Evolutionary conservation across 2,113 vertebrate genomes (phyloP), one percentile per base, ranked within the genome.

Genomic region (Caretta caretta): DNA sequence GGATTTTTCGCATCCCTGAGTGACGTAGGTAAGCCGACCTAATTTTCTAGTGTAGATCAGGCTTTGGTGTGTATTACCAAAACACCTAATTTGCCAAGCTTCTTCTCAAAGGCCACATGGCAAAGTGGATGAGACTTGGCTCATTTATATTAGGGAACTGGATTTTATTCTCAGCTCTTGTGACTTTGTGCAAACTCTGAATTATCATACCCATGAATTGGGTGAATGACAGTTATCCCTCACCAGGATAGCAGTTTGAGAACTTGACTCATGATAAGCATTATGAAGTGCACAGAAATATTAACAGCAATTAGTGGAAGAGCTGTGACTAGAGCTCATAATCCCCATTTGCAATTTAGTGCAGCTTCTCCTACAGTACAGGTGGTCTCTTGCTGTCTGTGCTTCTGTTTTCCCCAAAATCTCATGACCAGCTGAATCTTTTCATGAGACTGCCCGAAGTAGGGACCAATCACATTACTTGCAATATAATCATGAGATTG

Each of bases 401-500:
- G 59, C 59, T 62, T 62, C 59, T 80, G 88, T 85, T 38, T 92
- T 31, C 69, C 86, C 51, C 51, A 92, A 95, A 95, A 85, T 94
- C 85, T 57, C 81, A 89, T 95, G 92, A 95, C 53, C 92, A 96
- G 94, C 87, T 96, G 95, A 62, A 92, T 95, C 83, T 96, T 94
- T 95, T 93, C 86, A 79, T 91, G 90, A 92, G 91, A 83, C 72
- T 4, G 11, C 75, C 51, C 90, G 75, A 89, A 94, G 84, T 69
- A 75, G 87, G 90, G 90, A 95, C 96, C 90, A 94, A 89, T 96
- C 93, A 92, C 91, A 94, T 65, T 90, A 46, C 86, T 96, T 80
- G 69, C 59, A 89, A 75, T 94, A 93, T 96, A 96, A 96, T 96
- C 92, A 92, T 25, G 57, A 88, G 79, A 29, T 83, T 86, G 94